Conservation (phyloP, 2,113 vertebrate species). For the Elephantulus edwardii region DNA sequence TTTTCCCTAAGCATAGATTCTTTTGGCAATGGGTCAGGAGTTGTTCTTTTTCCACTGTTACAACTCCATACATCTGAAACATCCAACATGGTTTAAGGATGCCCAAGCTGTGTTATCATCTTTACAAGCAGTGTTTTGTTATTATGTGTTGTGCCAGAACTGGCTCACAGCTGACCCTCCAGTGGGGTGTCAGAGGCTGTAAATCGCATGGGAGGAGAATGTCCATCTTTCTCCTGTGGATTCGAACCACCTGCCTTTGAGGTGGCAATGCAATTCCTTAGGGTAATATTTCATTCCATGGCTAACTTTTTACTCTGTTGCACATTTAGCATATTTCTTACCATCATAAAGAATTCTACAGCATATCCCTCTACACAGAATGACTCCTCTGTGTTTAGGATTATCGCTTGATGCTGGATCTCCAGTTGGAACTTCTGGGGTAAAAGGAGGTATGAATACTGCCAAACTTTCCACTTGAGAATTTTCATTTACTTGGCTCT, state of each 20-base stretch:
- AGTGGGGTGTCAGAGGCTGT: too few relatives aligned
- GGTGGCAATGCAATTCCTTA: too few relatives aligned
- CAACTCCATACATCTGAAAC: constrained; percentile 3
- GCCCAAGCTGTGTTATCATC: neutral
- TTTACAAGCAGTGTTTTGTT: neutral
- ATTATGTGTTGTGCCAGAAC: neutral
- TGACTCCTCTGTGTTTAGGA: neutral
- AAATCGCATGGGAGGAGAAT: too few relatives aligned
- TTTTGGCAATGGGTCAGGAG: neutral
- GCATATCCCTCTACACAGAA: neutral
- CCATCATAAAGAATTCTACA: neutral
- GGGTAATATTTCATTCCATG: neutral
- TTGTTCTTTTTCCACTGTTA: neutral
- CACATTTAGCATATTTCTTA: neutral
- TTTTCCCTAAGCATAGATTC: neutral
- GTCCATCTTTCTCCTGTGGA: too few relatives aligned
- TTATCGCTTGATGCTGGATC: neutral
- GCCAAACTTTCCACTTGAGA: neutral
- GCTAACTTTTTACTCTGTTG: neutral
- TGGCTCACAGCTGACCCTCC: too few relatives aligned
- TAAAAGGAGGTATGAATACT: neutral
- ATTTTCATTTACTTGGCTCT: neutral
- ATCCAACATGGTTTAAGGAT: neutral
- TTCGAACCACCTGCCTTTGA: too few relatives aligned
- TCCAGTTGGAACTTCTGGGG: neutral